Percentiles rank a stretch among this genome's conserved stretches.
These are phyloP conservation scores for Urophycis tenuis DNA, from an alignment of 2,797 vertebrate genomes.

Conservation along the genomic window DNA sequence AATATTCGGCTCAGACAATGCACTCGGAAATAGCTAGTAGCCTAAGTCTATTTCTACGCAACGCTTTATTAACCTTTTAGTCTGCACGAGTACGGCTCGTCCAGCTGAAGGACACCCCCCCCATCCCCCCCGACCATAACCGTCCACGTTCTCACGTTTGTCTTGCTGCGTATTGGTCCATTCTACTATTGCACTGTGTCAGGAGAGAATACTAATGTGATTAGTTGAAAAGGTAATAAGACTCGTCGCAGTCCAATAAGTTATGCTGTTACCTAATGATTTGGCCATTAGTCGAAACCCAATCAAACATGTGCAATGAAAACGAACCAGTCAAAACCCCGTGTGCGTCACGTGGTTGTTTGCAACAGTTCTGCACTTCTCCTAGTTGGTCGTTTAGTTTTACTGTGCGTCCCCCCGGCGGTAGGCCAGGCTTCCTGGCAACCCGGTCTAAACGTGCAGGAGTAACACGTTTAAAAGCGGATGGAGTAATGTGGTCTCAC, in stretches of 20 bases:
- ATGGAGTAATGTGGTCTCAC: neutral
- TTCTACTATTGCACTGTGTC: neutral
- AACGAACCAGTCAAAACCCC: neutral
- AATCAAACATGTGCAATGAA: neutral
- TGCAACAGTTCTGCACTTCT: neutral
- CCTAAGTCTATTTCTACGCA: neutral
- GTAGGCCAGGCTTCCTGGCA: neutral
- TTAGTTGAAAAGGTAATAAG: neutral
- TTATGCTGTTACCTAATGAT: neutral
- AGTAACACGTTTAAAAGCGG: neutral
- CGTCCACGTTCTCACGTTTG: neutral
- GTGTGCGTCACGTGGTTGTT: neutral
- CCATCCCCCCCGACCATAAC: neutral
- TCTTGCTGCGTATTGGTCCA: neutral
- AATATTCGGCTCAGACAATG: constrained; percentile 29
- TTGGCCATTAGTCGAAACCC: neutral
- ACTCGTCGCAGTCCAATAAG: neutral
- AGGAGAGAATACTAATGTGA: neutral
- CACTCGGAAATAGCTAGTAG: neutral
- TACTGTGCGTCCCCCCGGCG: neutral
- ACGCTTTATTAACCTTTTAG: constrained; percentile 46
- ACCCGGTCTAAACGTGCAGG: neutral
- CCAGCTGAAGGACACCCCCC: neutral
- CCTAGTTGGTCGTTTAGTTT: neutral
- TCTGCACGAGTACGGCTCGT: neutral